Percentiles rank a stretch among this genome's conserved stretches.
phyloP scores from a whole-genome alignment of 2,888 invertebrate species.

The Pelosia muscerda region DNA sequence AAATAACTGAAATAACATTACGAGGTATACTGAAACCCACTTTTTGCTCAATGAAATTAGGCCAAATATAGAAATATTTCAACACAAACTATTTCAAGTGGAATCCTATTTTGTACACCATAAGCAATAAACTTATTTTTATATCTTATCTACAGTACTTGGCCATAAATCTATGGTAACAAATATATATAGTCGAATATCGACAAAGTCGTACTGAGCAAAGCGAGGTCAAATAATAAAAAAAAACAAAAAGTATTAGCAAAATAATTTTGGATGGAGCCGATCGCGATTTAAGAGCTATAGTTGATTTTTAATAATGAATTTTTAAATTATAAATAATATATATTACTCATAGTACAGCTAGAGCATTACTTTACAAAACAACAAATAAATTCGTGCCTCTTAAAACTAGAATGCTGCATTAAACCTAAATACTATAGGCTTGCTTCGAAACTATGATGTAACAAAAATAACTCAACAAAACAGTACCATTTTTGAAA shows the following conservation, averaged over 20 bases:
- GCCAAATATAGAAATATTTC: conserved; percentile 63
- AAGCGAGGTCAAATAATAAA: conserved; percentile 62
- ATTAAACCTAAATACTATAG: conserved; percentile 56
- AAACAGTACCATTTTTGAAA: background rate
- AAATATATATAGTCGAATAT: conserved; percentile 73
- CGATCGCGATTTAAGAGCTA: conserved; percentile 60
- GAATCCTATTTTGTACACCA: conserved; percentile 76
- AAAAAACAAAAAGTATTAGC: conserved; percentile 48
- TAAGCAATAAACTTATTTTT: conserved; percentile 74
- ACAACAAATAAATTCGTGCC: conserved; percentile 86
- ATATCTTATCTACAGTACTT: conserved; percentile 79
- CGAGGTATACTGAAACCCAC: conserved; percentile 58
- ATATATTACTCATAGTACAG: conserved; percentile 76
- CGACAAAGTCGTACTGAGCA: conserved; percentile 71
- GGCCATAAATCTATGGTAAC: conserved; percentile 85
- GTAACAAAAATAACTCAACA: conserved; percentile 9
- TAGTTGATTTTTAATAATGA: conserved; percentile 56
- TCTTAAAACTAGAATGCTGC: conserved; percentile 81
- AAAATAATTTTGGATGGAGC: conserved; percentile 71
- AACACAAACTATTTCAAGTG: conserved; percentile 52
- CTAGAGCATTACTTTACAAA: conserved; percentile 80
- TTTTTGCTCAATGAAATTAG: conserved; percentile 62
- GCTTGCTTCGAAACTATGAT: conserved; percentile 35
- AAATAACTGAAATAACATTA: conserved; percentile 55
- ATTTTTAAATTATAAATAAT: conserved; percentile 64